phyloP scores from a whole-genome alignment of 2,888 invertebrate species.

The Hyalella azteca region DNA sequence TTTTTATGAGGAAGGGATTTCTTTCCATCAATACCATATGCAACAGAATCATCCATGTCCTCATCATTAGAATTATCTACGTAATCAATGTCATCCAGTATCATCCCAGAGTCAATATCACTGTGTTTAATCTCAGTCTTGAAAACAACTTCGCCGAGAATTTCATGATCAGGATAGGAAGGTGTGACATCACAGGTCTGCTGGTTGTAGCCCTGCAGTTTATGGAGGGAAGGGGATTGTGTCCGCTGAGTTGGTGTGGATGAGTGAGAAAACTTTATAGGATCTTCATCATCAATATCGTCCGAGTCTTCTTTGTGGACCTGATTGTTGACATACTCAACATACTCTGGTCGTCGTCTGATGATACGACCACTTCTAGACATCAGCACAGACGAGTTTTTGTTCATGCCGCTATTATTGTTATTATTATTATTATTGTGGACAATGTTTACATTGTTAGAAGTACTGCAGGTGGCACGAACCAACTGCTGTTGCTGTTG shows the following conservation, averaged over 20 bases:
- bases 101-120: constrained; percentile 61
- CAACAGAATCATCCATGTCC: constrained; percentile 62
- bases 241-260: neutral
- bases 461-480: neutral
- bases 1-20: constrained; percentile 84
- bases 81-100: constrained; percentile 58
- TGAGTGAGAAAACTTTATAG: neutral
- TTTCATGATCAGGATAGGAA: neutral
- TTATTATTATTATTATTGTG: constrained; percentile 33
- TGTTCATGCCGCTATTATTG: constrained; percentile 41
- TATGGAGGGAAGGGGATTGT: neutral
- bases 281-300: constrained; percentile 14
- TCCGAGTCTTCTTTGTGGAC: constrained; percentile 48
- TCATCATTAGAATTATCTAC: constrained; percentile 65
- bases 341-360: constrained; percentile 48
- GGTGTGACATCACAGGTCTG: neutral
- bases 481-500: neutral
- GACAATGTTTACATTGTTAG: neutral
- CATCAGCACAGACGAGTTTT: constrained; percentile 40
- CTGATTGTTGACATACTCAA: constrained; percentile 52
- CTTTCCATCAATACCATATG: constrained; percentile 62
- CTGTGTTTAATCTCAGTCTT: constrained; percentile 60
- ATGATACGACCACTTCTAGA: constrained; percentile 56
- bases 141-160: neutral
- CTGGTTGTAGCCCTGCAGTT: neutral